phyloP scores from a whole-genome alignment of 1,140 invertebrate genomes.

The Rhagoletis pomonella region DNA sequence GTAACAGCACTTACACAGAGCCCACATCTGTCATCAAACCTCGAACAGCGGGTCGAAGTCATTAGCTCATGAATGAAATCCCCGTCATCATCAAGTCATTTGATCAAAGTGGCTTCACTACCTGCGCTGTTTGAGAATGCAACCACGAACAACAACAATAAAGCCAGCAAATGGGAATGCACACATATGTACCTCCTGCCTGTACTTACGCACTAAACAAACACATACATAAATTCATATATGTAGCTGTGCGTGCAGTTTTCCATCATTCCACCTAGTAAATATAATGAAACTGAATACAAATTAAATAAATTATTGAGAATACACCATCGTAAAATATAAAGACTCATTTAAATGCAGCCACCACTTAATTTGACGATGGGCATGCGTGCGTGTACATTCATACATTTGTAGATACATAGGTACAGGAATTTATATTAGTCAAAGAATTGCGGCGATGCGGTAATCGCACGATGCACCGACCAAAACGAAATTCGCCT shows the following conservation, averaged over 20 bases:
- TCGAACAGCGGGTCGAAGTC: background rate
- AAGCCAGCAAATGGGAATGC: background rate
- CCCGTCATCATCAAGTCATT: background rate
- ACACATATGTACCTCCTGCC: background rate
- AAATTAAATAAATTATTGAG: slow-evolving; percentile 52
- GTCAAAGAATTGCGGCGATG: background rate
- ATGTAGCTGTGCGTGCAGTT: background rate
- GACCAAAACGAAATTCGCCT: background rate
- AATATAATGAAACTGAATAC: slow-evolving; percentile 40
- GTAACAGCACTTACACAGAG: background rate
- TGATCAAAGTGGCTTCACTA: slow-evolving; percentile 3
- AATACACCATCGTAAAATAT: slow-evolving; percentile 48
- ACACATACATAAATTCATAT: background rate
- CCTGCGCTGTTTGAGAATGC: background rate
- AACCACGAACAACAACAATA: background rate
- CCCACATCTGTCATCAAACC: slow-evolving; percentile 25
- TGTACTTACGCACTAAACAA: too few species aligned
- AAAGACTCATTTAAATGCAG: slow-evolving; percentile 49
- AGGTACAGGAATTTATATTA: too few species aligned
- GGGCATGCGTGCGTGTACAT: background rate
- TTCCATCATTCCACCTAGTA: background rate
- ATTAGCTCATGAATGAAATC: slow-evolving; percentile 24
- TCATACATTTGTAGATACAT: too few species aligned
- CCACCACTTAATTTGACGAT: background rate
- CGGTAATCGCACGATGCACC: background rate